Evolutionary conservation across 1,140 invertebrate species (phyloP), one percentile per base, ranked within the genome.

Genomic region (Saccostrea glomerata): DNA sequence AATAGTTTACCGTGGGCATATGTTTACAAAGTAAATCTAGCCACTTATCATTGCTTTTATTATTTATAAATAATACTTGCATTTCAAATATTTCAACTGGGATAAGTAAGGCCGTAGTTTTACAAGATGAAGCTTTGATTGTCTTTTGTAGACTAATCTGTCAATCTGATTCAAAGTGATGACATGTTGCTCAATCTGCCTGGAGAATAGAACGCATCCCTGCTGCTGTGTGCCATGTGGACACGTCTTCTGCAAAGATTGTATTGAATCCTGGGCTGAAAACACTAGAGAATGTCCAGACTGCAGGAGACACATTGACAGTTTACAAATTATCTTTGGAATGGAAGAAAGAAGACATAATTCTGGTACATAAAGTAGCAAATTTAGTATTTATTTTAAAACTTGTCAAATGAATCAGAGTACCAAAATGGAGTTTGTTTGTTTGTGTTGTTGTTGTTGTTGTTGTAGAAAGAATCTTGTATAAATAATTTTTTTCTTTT

Each of bases 141-240:
- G 17, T 63, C 17, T 63, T 63, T 63, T 63, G 58, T 63, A 63
- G 58, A n/a, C 1, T n/a, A 63, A 63, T 6, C 0, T 63, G 17
- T 6, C 7, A 63, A 63, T 6, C 0, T 63, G 17, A 63, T 20
- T 63, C n/a, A 15, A 2, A 30, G 25, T 13, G 2, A 77, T 77
- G 70, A 12, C 13, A 30, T 11, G 2, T 1, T 77, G 70, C 30
- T 77, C 70, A 25, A 36, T 77, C 25, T 77, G 70, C 70, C 30
- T 77, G 30, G 70, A 77, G 9, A 36, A 15, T 9, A 25, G 25
- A 77, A 77, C 25, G 13, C 30, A 36, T 11, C 70, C 70, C 11
- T 36, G 70, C 70, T 77, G 70, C 25, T 77, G 70, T 77, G 70
- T 77, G 0, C 70, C 70, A 3, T 77, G 70, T 77, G 70, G 70